Percentiles rank a stretch among this genome's conserved stretches.
Conservation (phyloP, 2,888 invertebrate genomes). For the Mycogona germanica region DNA sequence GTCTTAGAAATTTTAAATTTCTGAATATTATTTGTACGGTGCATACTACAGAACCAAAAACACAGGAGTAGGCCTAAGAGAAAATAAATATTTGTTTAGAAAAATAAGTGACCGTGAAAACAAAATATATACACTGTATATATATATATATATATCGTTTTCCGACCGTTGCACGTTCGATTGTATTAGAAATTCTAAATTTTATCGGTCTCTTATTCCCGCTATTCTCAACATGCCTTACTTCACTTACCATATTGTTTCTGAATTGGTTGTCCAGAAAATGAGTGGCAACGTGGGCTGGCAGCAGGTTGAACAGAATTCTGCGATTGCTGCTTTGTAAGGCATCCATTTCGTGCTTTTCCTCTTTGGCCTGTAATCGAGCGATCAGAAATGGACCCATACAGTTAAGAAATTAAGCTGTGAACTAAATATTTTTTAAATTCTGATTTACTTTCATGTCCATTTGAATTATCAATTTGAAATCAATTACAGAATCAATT, state of each 20-base stretch:
- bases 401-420: background rate
- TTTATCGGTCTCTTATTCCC: too few relatives aligned
- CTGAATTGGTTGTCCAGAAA: conserved; percentile 81
- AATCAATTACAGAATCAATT: background rate
- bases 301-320: conserved; percentile 77
- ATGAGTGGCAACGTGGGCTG: conserved; percentile 83
- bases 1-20: too few relatives aligned
- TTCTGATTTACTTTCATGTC: too few relatives aligned
- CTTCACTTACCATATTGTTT: conserved; percentile 59
- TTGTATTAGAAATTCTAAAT: too few relatives aligned
- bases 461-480: background rate
- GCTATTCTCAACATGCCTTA: too few relatives aligned
- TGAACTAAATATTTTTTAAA: too few relatives aligned
- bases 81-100: too few relatives aligned
- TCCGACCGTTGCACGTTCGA: background rate
- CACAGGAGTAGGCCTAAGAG: too few relatives aligned
- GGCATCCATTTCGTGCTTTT: conserved; percentile 87
- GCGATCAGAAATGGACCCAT: background rate
- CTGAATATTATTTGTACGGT: too few relatives aligned
- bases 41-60: too few relatives aligned
- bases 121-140: too few relatives aligned
- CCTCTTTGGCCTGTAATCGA: conserved; percentile 57
- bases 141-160: background rate
- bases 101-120: too few relatives aligned
- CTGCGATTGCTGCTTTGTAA: conserved; percentile 70